Conservation (phyloP, 2,113 vertebrate genomes). For the Serilophus lunatus region DNA sequence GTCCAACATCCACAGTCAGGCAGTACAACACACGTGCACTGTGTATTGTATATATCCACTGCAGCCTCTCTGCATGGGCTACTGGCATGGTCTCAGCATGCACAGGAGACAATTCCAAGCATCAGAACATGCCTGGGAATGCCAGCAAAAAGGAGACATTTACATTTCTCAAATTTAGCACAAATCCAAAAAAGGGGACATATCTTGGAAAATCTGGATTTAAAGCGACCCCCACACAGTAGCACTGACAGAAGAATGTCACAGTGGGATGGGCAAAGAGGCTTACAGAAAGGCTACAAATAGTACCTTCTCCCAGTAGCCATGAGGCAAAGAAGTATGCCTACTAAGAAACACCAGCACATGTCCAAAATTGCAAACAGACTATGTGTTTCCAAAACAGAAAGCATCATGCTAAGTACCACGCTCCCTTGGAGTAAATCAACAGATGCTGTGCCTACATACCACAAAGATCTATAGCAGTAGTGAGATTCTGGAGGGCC, state of each 20-base stretch:
- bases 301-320: not conserved
- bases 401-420: not conserved
- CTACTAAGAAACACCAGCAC: not conserved
- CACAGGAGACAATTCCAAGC: not conserved
- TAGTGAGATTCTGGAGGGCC: not conserved
- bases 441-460: rapidly evolving
- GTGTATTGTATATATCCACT: rapidly evolving
- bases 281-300: not conserved
- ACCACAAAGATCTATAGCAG: not conserved
- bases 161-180: not conserved
- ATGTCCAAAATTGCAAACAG: not conserved
- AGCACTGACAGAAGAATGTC: not conserved
- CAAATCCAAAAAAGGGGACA: not conserved
- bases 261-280: not conserved
- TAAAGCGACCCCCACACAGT: not conserved
- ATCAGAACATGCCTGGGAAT: not conserved
- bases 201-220: not conserved
- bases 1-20: not conserved
- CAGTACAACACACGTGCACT: not conserved
- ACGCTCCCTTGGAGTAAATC: not conserved
- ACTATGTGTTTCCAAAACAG: not conserved
- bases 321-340: not conserved
- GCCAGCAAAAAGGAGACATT: not conserved
- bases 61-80: not conserved
- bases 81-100: not conserved